These are phyloP conservation scores for Callimorpha dominula DNA, from an alignment of 2,888 invertebrate genomes.

Conservation along the genomic window DNA sequence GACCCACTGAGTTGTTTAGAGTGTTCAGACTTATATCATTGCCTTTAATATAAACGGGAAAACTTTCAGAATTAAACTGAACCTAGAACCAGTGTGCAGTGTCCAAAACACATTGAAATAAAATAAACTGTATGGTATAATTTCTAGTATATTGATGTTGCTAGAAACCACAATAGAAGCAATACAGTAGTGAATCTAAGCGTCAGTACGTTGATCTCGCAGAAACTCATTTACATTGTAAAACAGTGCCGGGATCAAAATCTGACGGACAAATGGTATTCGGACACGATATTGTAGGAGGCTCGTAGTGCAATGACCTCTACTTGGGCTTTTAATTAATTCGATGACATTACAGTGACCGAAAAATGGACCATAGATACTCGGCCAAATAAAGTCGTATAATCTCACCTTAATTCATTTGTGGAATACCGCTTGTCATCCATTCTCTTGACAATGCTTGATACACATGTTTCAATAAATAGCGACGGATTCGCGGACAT, in stretches of 20 bases:
- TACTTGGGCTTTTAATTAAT: not conserved
- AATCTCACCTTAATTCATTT: not conserved
- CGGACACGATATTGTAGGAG: not conserved
- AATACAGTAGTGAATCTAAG: not conserved
- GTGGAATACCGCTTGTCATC: too few relatives aligned
- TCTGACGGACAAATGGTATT: not conserved
- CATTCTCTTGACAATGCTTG: too few relatives aligned
- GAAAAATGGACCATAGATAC: not conserved
- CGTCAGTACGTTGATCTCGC: not conserved
- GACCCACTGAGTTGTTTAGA: too few relatives aligned
- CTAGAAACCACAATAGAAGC: not conserved
- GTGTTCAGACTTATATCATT: too few relatives aligned
- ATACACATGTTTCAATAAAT: too few relatives aligned
- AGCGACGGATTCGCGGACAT: too few relatives aligned
- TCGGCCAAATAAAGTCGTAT: not conserved
- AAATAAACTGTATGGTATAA: not conserved
- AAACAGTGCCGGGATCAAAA: not conserved
- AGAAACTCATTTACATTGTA: conserved; percentile 1
- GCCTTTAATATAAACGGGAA: too few relatives aligned
- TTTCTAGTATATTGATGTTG: not conserved
- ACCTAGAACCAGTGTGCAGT: too few relatives aligned
- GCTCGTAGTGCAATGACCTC: not conserved
- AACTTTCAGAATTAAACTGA: too few relatives aligned
- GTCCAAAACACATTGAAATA: too few relatives aligned
- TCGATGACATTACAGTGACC: not conserved